A percentile compares a stretch with the other conserved stretches of the same genome.
phyloP scores from a whole-genome alignment of 1,140 invertebrate species.

The Bombus consobrinus region DNA sequence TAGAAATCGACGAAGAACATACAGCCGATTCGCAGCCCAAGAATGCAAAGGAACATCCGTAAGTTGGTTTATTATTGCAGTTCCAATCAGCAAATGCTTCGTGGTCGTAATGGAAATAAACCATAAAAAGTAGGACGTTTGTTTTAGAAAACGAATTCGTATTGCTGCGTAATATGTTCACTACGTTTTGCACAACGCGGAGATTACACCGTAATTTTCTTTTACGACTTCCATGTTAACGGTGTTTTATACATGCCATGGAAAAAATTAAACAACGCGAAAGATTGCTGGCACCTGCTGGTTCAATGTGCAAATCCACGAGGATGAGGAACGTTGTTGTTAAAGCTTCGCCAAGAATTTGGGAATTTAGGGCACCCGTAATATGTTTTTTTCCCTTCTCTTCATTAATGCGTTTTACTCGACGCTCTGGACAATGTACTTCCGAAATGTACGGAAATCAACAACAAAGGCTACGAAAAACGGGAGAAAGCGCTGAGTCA shows the following conservation, averaged over 20 bases:
- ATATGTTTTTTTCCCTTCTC: too few species aligned
- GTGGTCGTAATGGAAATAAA: conserved; percentile 29
- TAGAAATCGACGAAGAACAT: conserved; percentile 1
- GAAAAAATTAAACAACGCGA: neutral
- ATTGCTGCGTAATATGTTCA: conserved; percentile 34
- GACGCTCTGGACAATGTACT: neutral
- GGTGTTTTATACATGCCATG: neutral
- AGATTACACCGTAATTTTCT: neutral
- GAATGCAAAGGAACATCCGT: conserved; percentile 17
- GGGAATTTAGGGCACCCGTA: neutral
- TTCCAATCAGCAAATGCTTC: conserved; percentile 21
- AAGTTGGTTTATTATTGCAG: conserved; percentile 35
- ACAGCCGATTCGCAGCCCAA: neutral
- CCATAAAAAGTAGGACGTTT: conserved; percentile 39
- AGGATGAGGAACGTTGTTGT: neutral
- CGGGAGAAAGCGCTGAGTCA: neutral
- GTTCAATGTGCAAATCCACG: neutral
- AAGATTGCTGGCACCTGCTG: neutral
- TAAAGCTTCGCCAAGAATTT: neutral
- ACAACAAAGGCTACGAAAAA: neutral
- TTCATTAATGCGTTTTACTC: neutral
- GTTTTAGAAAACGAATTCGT: conserved; percentile 30
- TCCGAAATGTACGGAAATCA: neutral
- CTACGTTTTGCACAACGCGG: too few species aligned
- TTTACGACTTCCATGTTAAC: neutral